These are phyloP conservation scores for Eunapius fragilis DNA, from an alignment of 37 sponge, comb jelly and placozoan genomes.

Conservation along the genomic window DNA sequence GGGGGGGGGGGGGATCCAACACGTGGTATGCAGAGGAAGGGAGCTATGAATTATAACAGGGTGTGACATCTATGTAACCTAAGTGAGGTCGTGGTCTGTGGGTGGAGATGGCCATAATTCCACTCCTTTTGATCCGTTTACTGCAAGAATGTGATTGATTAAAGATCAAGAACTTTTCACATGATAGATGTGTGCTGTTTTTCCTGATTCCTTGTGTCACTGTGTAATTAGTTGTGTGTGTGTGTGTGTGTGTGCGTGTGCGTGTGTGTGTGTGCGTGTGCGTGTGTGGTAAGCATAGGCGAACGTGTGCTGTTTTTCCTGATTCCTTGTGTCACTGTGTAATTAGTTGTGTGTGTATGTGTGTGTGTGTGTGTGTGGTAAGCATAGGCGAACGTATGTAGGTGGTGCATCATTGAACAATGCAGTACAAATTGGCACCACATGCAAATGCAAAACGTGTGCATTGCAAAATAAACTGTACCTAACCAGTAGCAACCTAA, in stretches of 20 bases:
- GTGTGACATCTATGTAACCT: background rate
- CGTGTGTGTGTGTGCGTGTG: background rate
- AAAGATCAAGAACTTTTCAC: too few relatives aligned
- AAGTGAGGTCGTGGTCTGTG: background rate
- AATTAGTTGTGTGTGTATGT: background rate
- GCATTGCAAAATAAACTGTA: too few relatives aligned
- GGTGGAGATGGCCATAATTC: background rate
- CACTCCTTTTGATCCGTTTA: background rate
- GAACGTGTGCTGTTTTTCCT: background rate
- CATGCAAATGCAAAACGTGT: too few relatives aligned
- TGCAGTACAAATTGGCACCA: too few relatives aligned
- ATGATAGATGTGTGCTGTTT: background rate
- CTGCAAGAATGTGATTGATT: background rate
- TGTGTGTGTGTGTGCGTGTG: background rate
- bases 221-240: background rate
- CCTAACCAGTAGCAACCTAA: too few relatives aligned
- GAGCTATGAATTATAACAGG: too few relatives aligned
- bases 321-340: background rate
- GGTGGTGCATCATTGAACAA: too few relatives aligned
- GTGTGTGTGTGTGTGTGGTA: too few relatives aligned
- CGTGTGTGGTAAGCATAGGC: too few relatives aligned
- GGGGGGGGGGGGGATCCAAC: too few relatives aligned
- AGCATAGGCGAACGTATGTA: too few relatives aligned
- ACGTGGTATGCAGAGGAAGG: too few relatives aligned
- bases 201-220: background rate